phyloP scores from a whole-genome alignment of 2,888 invertebrate genomes.

The Ormyrus pomaceus region DNA sequence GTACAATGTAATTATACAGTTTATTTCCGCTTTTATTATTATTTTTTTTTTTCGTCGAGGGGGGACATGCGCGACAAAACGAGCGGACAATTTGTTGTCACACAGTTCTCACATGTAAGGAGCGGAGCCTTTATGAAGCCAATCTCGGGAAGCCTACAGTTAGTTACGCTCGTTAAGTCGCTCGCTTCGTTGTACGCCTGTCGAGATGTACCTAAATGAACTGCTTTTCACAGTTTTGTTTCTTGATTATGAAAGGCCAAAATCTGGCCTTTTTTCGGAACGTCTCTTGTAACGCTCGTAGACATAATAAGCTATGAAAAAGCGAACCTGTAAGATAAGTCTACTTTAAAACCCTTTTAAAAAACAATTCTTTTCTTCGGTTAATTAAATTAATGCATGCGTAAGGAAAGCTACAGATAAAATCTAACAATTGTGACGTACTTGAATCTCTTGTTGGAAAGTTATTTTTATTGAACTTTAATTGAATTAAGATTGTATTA shows the following conservation, averaged over 20 bases:
- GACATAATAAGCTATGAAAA: no score
- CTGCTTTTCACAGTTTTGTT: neutral
- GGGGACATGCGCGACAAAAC: slow-evolving; percentile 8
- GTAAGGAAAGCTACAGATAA: no score
- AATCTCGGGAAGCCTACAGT: slow-evolving; percentile 60
- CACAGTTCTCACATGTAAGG: slow-evolving; percentile 3
- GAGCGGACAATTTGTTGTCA: slow-evolving; percentile 43
- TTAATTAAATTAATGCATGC: no score
- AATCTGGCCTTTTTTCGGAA: no score
- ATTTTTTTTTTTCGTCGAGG: neutral
- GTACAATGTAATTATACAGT: slow-evolving; percentile 34
- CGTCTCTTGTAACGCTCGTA: no score
- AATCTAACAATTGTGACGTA: no score
- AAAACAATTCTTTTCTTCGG: no score
- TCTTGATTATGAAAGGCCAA: neutral
- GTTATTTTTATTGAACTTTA: no score
- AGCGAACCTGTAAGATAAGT: no score
- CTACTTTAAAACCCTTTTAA: no score
- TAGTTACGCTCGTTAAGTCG: slow-evolving; percentile 67
- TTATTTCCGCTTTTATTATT: slow-evolving; percentile 44
- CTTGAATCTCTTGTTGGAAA: no score
- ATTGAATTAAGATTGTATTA: no score
- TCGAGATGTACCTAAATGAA: neutral
- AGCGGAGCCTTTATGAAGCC: slow-evolving; percentile 31
- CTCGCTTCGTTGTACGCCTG: slow-evolving; percentile 1